phyloP scores from a whole-genome alignment of 92 coral and sea anemone genomes.

The Hydrozoanthus gracilis region DNA sequence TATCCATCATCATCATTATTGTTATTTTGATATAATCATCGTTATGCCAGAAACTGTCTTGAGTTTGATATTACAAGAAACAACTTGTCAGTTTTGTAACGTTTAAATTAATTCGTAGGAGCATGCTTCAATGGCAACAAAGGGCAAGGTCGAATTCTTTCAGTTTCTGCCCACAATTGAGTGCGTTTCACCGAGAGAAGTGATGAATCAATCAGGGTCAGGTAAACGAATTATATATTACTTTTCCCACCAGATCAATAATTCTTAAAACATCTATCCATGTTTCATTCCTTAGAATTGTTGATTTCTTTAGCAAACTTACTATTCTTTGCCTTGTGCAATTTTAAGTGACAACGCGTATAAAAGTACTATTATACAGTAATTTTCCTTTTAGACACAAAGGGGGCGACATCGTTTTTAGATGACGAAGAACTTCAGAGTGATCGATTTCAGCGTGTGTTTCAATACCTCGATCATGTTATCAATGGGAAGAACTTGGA shows the following conservation, averaged over 20 bases:
- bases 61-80: no score
- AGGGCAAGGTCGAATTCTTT: constrained; percentile 56
- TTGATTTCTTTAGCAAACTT: neutral
- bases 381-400: neutral
- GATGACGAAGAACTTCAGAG: constrained; percentile 72
- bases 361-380: neutral
- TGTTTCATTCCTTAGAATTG: neutral
- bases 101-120: neutral
- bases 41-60: no score
- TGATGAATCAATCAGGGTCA: neutral
- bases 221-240: neutral
- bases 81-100: no score
- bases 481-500: constrained; percentile 60
- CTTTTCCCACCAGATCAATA: neutral
- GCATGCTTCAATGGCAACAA: neutral
- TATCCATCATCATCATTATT: no score
- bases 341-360: neutral
- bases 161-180: constrained; percentile 70
- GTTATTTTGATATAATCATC: no score
- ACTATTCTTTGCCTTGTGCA: no score
- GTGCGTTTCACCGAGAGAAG: constrained; percentile 73
- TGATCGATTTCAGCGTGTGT: constrained; percentile 77
- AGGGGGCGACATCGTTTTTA: constrained; percentile 49
- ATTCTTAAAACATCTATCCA: neutral
- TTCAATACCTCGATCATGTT: constrained; percentile 76